Evolutionary conservation across 2,888 invertebrate genomes (phyloP), one percentile per base, ranked within the genome.

Genomic region (Leucophora obtusa): DNA sequence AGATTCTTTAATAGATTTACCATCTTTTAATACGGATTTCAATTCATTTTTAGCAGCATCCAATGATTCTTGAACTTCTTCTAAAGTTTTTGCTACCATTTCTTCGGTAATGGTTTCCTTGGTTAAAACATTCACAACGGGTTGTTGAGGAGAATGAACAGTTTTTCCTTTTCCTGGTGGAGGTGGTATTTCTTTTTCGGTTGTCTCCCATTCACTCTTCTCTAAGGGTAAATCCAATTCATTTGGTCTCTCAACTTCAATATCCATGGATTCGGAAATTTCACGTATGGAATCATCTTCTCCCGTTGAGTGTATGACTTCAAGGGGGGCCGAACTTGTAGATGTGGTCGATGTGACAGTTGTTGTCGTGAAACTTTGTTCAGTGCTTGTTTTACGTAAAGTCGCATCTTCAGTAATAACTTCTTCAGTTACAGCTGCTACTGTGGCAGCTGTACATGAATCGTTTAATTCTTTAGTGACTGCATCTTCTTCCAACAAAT

Each of bases 41-140:
- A 94, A 92, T 89, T 94, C 94, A 84, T 92, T 93, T 88, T 93
- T 94, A 0, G 94, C 94, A 56, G 93, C 93, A 89, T 94, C 94
- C 77, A 94, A 89, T 18, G 94, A 94, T 86, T 94, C 93, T 86
- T 94, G 93, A 54, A 94, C 93, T 91, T 95, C 94, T 85, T 93
- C 93, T 63, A 94, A 92, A 83, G 94, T 93, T 87, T 94, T 93
- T 10, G 77, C 63, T 75, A 93, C 93, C 86, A 93, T 91, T 85
- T 92, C 91, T 89, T 93, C 92, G 6, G 85, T 85, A 10, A 84
- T 65, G 62, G 91, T 85, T 74, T 85, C 91, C 60, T 78, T 79
- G 1, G 58, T 75, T 50, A 83, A 65, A 2, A 21, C 38, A 38
- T 50, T 71, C 10, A 56, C 51, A 66, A 85, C 76, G 0, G 74